Percentiles rank a stretch among this genome's conserved stretches.
phyloP scores from a whole-genome alignment of 2,888 invertebrate genomes.

The Esperia sulphurella region DNA sequence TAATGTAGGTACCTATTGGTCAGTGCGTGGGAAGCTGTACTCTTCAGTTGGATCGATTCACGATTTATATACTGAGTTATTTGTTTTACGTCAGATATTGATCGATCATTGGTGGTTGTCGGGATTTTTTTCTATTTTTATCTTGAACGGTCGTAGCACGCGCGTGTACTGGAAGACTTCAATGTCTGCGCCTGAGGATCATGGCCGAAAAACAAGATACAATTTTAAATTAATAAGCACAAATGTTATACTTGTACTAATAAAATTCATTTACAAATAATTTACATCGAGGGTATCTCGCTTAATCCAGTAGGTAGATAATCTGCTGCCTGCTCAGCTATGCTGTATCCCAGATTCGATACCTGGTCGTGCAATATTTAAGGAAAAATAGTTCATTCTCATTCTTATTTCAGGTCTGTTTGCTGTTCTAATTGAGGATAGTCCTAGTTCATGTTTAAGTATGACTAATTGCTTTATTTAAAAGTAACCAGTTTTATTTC shows the following conservation, averaged over 20 bases:
- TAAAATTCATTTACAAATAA: too few relatives aligned
- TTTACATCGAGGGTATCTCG: too few relatives aligned
- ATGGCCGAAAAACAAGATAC: neutral
- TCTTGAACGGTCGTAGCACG: constrained; percentile 25
- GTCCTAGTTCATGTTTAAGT: too few relatives aligned
- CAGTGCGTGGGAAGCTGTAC: constrained; percentile 35
- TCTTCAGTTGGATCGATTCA: constrained; percentile 43
- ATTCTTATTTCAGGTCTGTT: too few relatives aligned
- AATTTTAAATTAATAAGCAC: neutral
- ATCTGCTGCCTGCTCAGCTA: too few relatives aligned
- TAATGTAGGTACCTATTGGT: neutral
- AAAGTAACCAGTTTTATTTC: too few relatives aligned
- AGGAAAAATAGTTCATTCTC: too few relatives aligned
- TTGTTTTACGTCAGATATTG: constrained; percentile 72
- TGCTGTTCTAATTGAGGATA: too few relatives aligned
- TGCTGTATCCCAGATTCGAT: too few relatives aligned
- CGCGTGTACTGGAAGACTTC: constrained; percentile 19
- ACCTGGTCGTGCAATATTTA: too few relatives aligned
- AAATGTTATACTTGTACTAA: neutral
- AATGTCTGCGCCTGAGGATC: constrained; percentile 20
- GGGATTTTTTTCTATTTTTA: constrained; percentile 51
- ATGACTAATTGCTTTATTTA: too few relatives aligned
- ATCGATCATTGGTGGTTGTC: constrained; percentile 63
- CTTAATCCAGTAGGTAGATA: too few relatives aligned
- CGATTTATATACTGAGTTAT: constrained; percentile 61